phyloP scores from a whole-genome alignment of 2,888 invertebrate species.

The Drepanosiphum platanoidis region DNA sequence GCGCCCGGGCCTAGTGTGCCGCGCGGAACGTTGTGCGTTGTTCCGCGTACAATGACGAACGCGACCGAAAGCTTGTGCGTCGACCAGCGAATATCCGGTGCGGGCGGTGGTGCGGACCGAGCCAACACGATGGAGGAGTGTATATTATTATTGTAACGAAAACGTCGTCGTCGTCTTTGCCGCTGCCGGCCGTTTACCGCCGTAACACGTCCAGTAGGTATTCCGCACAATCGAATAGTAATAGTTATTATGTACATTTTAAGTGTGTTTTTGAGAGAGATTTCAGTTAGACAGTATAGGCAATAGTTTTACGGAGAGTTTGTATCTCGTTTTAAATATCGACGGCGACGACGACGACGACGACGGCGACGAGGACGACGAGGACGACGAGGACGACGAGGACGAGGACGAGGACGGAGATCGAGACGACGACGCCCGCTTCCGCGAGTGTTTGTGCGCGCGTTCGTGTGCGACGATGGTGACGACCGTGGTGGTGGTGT shows the following conservation, averaged over 20 bases:
- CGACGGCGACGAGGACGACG: not conserved
- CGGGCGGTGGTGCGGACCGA: slow-evolving; percentile 52
- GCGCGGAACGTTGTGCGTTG: slow-evolving; percentile 7
- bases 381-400: not conserved
- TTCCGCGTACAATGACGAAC: slow-evolving; percentile 35
- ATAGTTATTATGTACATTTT: no score
- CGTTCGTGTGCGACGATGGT: not conserved
- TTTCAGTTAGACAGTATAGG: no score
- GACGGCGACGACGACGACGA: not conserved
- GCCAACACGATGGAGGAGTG: slow-evolving; percentile 11
- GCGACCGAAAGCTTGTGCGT: slow-evolving; percentile 53
- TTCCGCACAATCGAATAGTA: no score
- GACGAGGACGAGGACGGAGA: not conserved
- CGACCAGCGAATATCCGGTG: slow-evolving; percentile 41
- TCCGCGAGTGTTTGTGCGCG: not conserved
- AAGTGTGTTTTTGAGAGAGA: no score
- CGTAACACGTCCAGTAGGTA: no score
- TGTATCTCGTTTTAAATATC: not conserved
- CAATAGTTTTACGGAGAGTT: not conserved
- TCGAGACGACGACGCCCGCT: not conserved
- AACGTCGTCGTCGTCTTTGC: not conserved
- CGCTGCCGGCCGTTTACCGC: not conserved
- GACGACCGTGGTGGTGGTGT: not conserved
- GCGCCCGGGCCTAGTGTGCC: slow-evolving; percentile 60
- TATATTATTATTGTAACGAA: not conserved